Evolutionary conservation across 2,797 vertebrate genomes (phyloP), one percentile per base, ranked within the genome.

Genomic region (Clamator glandarius): DNA sequence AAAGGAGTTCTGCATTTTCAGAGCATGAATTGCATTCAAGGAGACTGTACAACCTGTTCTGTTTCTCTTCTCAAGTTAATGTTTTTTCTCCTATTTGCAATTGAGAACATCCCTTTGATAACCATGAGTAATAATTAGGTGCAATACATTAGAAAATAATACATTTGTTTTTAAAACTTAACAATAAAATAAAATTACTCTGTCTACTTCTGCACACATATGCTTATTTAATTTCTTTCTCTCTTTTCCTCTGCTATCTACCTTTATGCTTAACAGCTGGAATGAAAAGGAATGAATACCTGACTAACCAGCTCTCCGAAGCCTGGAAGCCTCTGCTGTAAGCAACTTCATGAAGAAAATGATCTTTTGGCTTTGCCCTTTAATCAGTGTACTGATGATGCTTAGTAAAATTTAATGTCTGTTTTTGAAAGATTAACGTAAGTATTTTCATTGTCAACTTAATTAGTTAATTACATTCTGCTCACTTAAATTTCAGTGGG

Each of bases 161-260:
- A 6, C 2, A 12, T 57, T 28, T n/a, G 9, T 59, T 29, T 15
- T 63, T 54, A 23, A 10, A 24, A 7, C 6, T 5, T 1, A 0
- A 11, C 5, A 19, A 44, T 46, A 24, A 20, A 26, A 17, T 28
- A 11, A 31, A 24, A 67, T 73, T 54, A 11, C 8, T 33, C 21
- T 11, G 2, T 67, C 21, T 84, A 59, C 29, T 94, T 69, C 23
- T 4, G 3, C 54, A 57, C n/a, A 58, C 11, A 33, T 8, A 44
- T 0, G 6, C 7, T 58, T 74, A 33, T 35, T 79, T 63, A 26
- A 61, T 94, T 61, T 59, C 6, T 42, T 50, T 66, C 29, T 87
- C 14, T 70, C 5, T 61, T 93, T 90, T 72, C 24, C n/a, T 73
- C 11, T 89, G 17, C 39, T 87, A 2, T 69, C 61, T 61, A 31